phyloP scores from a whole-genome alignment of 1,140 invertebrate genomes.

The Drosophila sucinea region DNA sequence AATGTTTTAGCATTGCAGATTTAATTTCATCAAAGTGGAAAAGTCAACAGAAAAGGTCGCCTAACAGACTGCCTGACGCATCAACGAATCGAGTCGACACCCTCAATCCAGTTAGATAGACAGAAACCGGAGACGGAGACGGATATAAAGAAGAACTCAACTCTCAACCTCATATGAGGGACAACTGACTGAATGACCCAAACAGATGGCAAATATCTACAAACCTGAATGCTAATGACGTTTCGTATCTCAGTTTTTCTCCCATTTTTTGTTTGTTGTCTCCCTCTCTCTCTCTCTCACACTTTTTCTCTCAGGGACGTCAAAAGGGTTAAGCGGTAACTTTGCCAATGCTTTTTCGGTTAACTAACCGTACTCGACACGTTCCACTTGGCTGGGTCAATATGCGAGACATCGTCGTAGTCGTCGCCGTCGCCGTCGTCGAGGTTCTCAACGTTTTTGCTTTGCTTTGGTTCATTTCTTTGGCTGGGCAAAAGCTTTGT shows the following conservation, averaged over 20 bases:
- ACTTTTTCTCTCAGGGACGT: conserved; percentile 24
- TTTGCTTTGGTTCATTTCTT: conserved; percentile 30
- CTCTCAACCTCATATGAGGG: conserved; percentile 32
- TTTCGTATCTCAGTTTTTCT: conserved; percentile 44
- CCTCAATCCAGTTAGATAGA: conserved; percentile 16
- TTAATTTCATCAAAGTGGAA: conserved; percentile 77
- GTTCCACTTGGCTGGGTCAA: conserved; percentile 70
- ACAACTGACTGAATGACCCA: conserved; percentile 22
- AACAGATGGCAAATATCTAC: conserved; percentile 40
- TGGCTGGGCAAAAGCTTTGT: conserved; percentile 48
- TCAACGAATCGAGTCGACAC: conserved; percentile 1
- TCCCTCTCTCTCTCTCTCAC: conserved; percentile 12
- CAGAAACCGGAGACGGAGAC: conserved; percentile 1
- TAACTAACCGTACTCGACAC: conserved; percentile 77
- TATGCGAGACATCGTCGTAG: conserved; percentile 43
- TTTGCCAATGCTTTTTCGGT: conserved; percentile 52
- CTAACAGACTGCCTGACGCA: conserved; percentile 11
- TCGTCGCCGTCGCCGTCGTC: neutral
- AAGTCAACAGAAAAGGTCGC: conserved; percentile 63
- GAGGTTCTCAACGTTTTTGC: conserved; percentile 49
- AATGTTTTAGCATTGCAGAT: conserved; percentile 74
- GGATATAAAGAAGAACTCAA: conserved; percentile 1
- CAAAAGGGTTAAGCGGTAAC: conserved; percentile 60
- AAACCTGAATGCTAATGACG: conserved; percentile 23
- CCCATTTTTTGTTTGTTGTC: conserved; percentile 7